Evolutionary conservation across 2,888 invertebrate species (phyloP), one percentile per base, ranked within the genome.

Genomic region (Parnassius smintheus): DNA sequence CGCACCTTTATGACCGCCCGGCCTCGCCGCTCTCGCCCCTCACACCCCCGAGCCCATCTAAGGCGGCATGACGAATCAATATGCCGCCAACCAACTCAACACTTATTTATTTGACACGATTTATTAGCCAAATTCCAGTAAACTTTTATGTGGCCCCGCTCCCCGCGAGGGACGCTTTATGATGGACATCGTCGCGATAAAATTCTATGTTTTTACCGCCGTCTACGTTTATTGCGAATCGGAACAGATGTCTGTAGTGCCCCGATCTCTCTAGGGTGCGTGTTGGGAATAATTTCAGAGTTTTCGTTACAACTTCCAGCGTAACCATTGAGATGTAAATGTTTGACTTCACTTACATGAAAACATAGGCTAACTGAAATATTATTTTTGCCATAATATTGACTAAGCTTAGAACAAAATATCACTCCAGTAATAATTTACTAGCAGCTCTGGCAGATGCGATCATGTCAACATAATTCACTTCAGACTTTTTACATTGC

Each of bases 1-100:
- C 94, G 94, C 94, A 94, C 94, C 94, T 94, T 94, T 94, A 94
- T 94, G 93, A 94, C 92, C 88, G 85, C 85, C 87, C 83, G 76
- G 77, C 76, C 79, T 78, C 80, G 78, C 71, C 74, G 70, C 78
- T 50, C 79, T 77, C 78, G 75, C 83, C 76, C 75, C 75, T 52
- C 70, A 59, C 67, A 49, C 67, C 72, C 65, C 73, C 64, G 68
- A 35, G 64, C 70, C 81, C 81, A 84, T 83, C 84, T 79, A 88
- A 88, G 88, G 88, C 89, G 88, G 88, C 89, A 90, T 91, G 91
- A 91, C 91, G 90, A 91, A 91, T 91, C 91, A 91, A 91, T 91
- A 91, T 91, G 91, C 91, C 88, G 86, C 86, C 87, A 84, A 91
- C 90, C 88, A 86, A 90, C 91, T 91, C 91, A 88, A 91, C 91